Conservation (phyloP, 92 coral and sea anemone species). For the Palythoa heliodiscus region DNA sequence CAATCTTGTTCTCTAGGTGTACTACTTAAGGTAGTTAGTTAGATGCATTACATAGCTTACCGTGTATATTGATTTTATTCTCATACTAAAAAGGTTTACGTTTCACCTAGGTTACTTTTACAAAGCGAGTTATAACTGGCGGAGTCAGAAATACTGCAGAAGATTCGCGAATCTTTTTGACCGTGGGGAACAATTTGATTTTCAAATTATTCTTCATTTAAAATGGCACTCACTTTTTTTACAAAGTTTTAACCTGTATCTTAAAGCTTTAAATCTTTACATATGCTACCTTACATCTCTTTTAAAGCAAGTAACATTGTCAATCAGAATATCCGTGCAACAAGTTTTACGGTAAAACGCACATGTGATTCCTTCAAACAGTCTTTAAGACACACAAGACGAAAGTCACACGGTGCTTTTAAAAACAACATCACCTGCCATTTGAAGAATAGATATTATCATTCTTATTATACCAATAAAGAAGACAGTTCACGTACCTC, state of each 20-base stretch:
- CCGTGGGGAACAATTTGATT: background rate
- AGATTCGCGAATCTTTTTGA: background rate
- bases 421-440: background rate
- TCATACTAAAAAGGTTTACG: background rate
- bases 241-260: background rate
- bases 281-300: background rate
- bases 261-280: background rate
- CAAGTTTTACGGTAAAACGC: no score
- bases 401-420: background rate
- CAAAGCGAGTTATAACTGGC: no score
- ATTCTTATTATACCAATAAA: background rate
- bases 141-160: background rate
- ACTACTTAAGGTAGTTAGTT: background rate
- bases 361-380: conserved; percentile 22
- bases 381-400: background rate
- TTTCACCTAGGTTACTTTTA: background rate
- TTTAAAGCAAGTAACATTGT: background rate
- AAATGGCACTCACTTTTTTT: background rate
- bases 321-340: background rate
- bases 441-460: background rate
- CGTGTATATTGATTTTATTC: background rate
- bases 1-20: background rate
- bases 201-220: background rate
- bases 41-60: background rate
- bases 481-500: conserved; percentile 67